Percentiles rank a stretch among this genome's conserved stretches.
Conservation (phyloP, 64 coral and sea anemone species). For the Actinia equina region DNA sequence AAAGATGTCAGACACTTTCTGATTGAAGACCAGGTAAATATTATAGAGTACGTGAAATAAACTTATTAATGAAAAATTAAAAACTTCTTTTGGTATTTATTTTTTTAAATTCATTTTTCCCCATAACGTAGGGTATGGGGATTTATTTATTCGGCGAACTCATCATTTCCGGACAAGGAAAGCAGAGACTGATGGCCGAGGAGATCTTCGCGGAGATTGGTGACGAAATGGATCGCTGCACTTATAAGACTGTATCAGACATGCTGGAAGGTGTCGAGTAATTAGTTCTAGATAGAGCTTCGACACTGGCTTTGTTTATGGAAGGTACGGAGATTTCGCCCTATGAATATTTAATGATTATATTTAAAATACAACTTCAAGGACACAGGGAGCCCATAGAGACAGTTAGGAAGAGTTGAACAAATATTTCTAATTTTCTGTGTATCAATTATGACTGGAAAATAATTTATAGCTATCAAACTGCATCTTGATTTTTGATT, state of each 20-base stretch:
- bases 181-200: slow-evolving; percentile 64
- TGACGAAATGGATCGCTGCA: slow-evolving; percentile 88
- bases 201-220: slow-evolving; percentile 85
- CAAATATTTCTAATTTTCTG: too few relatives aligned
- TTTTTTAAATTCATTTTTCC: not conserved
- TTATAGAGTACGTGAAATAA: not conserved
- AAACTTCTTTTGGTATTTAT: too few relatives aligned
- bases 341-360: not conserved
- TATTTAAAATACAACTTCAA: not conserved
- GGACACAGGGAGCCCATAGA: not conserved
- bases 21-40: slow-evolving; percentile 84
- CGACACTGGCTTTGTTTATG: not conserved
- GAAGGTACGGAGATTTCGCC: not conserved
- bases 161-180: slow-evolving; percentile 84
- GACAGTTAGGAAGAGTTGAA: too few relatives aligned
- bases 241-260: slow-evolving; percentile 79
- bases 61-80: too few relatives aligned
- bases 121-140: slow-evolving; percentile 75
- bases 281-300: too few relatives aligned
- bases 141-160: slow-evolving; percentile 95
- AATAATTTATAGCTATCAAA: too few relatives aligned
- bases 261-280: slow-evolving; percentile 85
- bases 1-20: slow-evolving; percentile 74
- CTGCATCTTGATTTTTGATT: too few relatives aligned
- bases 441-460: too few relatives aligned